Percentiles rank a stretch among this genome's conserved stretches.
phyloP scores from a whole-genome alignment of 2,113 vertebrate genomes.

The Gila orcuttii region DNA sequence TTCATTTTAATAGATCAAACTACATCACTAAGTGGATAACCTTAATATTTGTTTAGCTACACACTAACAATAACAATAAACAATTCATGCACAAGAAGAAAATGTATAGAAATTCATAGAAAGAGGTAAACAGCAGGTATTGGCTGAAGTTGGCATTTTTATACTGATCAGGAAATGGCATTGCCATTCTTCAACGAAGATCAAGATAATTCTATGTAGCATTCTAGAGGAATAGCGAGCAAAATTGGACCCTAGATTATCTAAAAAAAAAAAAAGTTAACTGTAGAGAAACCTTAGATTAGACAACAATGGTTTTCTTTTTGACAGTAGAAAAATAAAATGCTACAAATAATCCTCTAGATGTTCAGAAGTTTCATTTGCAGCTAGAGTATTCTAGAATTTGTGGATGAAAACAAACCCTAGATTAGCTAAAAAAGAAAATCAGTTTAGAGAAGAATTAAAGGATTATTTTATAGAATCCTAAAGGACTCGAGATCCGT shows the following conservation, averaged over 20 bases:
- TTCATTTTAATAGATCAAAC: slow-evolving; percentile 34
- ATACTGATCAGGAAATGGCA: background rate
- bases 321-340: background rate
- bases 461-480: background rate
- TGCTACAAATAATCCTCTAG: background rate
- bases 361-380: background rate
- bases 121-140: slow-evolving; percentile 25
- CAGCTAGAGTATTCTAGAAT: background rate
- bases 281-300: background rate
- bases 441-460: background rate
- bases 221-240: background rate
- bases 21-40: slow-evolving; percentile 33
- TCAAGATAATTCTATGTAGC: background rate
- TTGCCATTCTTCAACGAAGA: background rate
- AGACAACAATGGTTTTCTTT: background rate
- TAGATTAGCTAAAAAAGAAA: background rate
- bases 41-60: slow-evolving; percentile 7
- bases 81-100: slow-evolving; percentile 35
- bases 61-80: slow-evolving; percentile 34
- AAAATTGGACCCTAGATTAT: background rate
- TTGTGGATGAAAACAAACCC: background rate
- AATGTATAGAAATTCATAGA: slow-evolving; percentile 1
- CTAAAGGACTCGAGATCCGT: background rate
- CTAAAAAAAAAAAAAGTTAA: background rate
- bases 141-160: background rate